Conservation (phyloP, 64 coral and sea anemone species). For the Actinia equina region DNA sequence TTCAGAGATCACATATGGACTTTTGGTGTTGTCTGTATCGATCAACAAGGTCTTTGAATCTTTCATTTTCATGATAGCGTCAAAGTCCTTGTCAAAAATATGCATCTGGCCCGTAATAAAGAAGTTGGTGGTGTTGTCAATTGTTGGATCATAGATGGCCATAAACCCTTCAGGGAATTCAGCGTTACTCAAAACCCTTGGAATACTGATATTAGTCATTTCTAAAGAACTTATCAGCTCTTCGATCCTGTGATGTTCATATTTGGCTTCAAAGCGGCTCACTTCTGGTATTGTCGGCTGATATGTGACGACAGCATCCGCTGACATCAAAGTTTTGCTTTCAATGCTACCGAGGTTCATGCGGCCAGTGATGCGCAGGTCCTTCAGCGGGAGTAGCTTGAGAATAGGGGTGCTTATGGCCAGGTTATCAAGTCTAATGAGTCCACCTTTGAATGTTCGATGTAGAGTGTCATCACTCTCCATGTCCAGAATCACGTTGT, state of each 20-base stretch:
- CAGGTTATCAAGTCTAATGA: conserved; percentile 69
- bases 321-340: conserved; percentile 43
- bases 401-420: conserved; percentile 52
- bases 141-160: conserved; percentile 30
- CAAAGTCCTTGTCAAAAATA: conserved; percentile 49
- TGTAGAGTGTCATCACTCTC: conserved; percentile 54
- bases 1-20: conserved; percentile 59
- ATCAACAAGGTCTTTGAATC: conserved; percentile 22
- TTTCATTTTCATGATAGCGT: conserved; percentile 42
- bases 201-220: conserved; percentile 46
- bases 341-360: conserved; percentile 66
- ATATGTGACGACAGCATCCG: conserved; percentile 45
- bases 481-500: conserved; percentile 67
- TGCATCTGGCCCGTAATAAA: conserved; percentile 40
- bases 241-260: conserved; percentile 59
- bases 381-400: conserved; percentile 66
- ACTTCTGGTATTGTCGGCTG: conserved; percentile 41
- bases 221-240: conserved; percentile 60
- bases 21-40: conserved; percentile 19
- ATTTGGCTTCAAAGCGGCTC: conserved; percentile 67
- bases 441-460: conserved; percentile 72
- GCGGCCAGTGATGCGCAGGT: conserved; percentile 48
- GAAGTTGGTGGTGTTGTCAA: conserved; percentile 25
- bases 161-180: conserved; percentile 38
- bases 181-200: conserved; percentile 45